These are phyloP conservation scores for Ceuthmochares aereus DNA, from an alignment of 2,113 vertebrate species.

Conservation along the genomic window DNA sequence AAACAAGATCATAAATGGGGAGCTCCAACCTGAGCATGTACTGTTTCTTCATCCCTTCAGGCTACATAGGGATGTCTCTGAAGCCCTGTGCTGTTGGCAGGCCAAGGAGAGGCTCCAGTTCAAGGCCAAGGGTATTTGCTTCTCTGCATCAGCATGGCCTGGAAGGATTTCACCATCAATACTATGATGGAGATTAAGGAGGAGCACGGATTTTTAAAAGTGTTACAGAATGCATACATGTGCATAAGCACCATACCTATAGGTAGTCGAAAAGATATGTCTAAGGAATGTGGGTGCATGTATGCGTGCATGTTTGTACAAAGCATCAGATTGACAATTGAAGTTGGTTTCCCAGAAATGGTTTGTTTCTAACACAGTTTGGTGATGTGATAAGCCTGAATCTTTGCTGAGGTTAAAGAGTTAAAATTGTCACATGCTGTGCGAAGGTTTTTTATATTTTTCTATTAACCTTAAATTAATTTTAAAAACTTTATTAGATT, in stretches of 20 bases:
- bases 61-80: background rate
- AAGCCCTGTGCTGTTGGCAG: too few relatives aligned
- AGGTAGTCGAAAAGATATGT: background rate
- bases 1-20: accelerated
- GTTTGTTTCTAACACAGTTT: background rate
- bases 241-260: accelerated
- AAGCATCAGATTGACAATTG: background rate
- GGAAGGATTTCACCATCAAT: background rate
- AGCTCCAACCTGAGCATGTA: background rate
- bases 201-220: accelerated
- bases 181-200: background rate
- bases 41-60: background rate
- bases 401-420: background rate
- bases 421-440: background rate
- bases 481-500: constrained; percentile 27
- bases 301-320: accelerated
- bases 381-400: background rate
- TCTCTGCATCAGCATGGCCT: background rate
- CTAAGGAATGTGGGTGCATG: background rate
- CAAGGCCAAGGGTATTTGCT: background rate
- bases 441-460: background rate
- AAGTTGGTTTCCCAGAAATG: constrained; percentile 44
- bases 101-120: background rate
- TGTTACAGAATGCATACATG: accelerated
- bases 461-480: constrained; percentile 39